phyloP scores from a whole-genome alignment of 2,888 invertebrate genomes.

The Tetramorium bicarinatum region DNA sequence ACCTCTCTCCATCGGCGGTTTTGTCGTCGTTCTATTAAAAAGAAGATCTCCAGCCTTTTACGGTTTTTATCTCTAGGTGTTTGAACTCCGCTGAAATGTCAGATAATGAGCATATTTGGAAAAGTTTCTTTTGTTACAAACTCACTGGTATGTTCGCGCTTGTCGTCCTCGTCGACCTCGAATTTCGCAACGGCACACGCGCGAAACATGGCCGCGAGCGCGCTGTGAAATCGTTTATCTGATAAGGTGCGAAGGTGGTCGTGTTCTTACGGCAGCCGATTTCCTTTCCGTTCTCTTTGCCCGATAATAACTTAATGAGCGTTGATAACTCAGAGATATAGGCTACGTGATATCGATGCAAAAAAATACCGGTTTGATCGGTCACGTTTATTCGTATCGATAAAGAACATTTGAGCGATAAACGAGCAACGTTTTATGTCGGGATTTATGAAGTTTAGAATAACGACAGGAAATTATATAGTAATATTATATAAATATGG shows the following conservation, averaged over 20 bases:
- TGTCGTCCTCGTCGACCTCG: conserved; percentile 44
- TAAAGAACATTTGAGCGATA: conserved; percentile 20
- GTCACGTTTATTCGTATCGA: neutral
- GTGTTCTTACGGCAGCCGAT: conserved; percentile 19
- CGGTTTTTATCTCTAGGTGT: conserved; percentile 27
- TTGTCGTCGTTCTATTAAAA: neutral
- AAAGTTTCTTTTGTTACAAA: conserved; percentile 22
- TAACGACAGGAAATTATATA: conserved; percentile 16
- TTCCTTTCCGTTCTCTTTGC: neutral
- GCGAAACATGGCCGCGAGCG: conserved; percentile 8
- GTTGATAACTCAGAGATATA: conserved; percentile 14
- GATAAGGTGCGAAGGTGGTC: conserved; percentile 41
- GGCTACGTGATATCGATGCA: neutral
- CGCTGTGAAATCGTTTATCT: conserved; percentile 39
- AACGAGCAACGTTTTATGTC: neutral
- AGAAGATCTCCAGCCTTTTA: neutral
- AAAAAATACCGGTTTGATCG: neutral
- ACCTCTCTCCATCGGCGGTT: neutral
- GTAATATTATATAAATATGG: neutral
- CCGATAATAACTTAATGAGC: conserved; percentile 36
- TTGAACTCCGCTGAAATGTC: conserved; percentile 34
- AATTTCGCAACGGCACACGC: conserved; percentile 44
- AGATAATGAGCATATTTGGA: conserved; percentile 22
- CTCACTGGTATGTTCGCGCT: neutral
- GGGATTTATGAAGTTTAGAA: neutral